Evolutionary conservation across 2,797 vertebrate species (phyloP).

Genomic region (Oophaga sylvatica): DNA sequence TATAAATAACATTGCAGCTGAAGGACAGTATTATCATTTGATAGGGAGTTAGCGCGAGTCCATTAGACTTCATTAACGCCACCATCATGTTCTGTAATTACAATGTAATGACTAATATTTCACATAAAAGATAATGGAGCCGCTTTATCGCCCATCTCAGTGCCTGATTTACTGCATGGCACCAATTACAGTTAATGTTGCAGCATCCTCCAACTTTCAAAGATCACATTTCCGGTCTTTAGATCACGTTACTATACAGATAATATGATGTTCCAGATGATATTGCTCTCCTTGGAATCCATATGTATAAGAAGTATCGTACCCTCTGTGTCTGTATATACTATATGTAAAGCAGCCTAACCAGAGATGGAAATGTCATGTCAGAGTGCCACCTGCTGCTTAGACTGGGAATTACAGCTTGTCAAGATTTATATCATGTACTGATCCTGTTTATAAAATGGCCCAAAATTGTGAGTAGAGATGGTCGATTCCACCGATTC

Average conservation of each 20-base stretch:
- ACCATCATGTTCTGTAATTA: background rate
- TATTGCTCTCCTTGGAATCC: background rate
- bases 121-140: constrained; percentile 7
- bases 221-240: background rate
- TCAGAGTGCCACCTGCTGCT: constrained; percentile 17
- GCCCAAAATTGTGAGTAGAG: background rate
- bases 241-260: background rate
- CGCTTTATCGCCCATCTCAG: background rate
- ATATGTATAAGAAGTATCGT: background rate
- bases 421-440: background rate
- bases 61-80: constrained; percentile 4
- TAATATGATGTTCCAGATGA: background rate
- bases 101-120: constrained; percentile 4
- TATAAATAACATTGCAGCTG: background rate
- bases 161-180: background rate
- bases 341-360: background rate
- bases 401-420: background rate
- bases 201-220: background rate
- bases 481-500: too few relatives aligned
- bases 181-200: background rate
- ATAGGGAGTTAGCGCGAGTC: background rate
- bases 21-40: background rate
- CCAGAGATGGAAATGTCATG: background rate
- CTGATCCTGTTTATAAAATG: background rate
- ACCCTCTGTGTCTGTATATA: background rate